A percentile compares a stretch with the other conserved stretches of the same genome.
Evolutionary conservation across 2,113 vertebrate genomes (phyloP).

Genomic region (Galbula dea): DNA sequence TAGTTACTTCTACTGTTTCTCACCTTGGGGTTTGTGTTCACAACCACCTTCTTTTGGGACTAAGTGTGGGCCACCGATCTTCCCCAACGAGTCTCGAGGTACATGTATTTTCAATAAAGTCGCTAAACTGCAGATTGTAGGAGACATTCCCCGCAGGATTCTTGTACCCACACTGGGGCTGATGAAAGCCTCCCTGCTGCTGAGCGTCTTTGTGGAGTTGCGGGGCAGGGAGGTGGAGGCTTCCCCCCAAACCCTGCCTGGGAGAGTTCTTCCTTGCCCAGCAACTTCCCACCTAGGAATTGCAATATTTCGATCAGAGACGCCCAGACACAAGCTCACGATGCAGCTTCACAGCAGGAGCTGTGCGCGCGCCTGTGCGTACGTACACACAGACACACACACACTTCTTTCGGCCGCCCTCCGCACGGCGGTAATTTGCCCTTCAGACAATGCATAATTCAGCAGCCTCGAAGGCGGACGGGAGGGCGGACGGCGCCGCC

Average conservation of each 20-base stretch:
- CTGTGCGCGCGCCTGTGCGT: background rate
- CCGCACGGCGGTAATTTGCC: background rate
- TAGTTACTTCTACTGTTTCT: background rate
- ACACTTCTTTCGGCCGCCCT: background rate
- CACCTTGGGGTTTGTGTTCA: background rate
- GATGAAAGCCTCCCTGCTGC: background rate
- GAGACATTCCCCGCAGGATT: background rate
- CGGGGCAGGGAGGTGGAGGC: background rate
- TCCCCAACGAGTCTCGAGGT: background rate
- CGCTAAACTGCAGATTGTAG: background rate
- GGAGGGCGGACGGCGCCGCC: background rate
- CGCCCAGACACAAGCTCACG: background rate
- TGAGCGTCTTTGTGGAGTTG: too few species aligned
- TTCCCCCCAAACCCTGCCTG: background rate
- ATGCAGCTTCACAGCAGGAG: background rate
- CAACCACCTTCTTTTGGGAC: background rate
- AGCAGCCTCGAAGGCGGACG: background rate
- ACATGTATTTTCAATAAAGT: accelerated
- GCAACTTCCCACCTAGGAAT: background rate
- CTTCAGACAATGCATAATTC: background rate
- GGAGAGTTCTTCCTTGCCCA: background rate
- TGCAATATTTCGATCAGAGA: background rate
- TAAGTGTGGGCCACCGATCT: background rate
- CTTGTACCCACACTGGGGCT: accelerated
- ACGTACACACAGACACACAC: background rate